Conservation (phyloP, 1,140 invertebrate genomes). For the Pseudomyrmex gracilis region DNA sequence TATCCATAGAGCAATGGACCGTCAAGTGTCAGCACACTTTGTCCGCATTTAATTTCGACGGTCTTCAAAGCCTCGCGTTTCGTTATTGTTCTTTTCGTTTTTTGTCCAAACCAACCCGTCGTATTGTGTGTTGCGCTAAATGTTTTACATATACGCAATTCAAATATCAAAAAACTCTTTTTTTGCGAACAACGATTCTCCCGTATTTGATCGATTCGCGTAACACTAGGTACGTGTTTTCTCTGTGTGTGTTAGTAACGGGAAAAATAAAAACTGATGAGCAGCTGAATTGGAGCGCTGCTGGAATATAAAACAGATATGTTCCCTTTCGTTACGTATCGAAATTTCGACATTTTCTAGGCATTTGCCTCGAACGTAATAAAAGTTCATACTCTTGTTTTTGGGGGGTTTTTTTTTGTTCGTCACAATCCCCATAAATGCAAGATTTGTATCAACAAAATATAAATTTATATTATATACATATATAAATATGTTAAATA, state of each 20-base stretch:
- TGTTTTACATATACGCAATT: slow-evolving; percentile 1
- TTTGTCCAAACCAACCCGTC: slow-evolving; percentile 19
- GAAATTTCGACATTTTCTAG: background rate
- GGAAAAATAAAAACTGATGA: background rate
- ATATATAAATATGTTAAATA: no score
- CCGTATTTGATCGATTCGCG: background rate
- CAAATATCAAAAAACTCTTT: background rate
- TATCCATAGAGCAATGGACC: slow-evolving; percentile 42
- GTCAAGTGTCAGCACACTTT: slow-evolving; percentile 36
- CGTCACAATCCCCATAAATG: background rate
- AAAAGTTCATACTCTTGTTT: background rate
- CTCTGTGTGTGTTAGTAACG: slow-evolving; percentile 3
- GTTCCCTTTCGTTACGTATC: background rate
- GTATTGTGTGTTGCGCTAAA: background rate
- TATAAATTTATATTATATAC: no score
- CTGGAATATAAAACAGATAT: background rate
- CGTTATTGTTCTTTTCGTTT: slow-evolving; percentile 32
- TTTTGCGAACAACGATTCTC: background rate
- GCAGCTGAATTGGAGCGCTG: background rate
- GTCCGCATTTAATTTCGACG: slow-evolving; percentile 48
- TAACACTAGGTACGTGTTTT: slow-evolving; percentile 7
- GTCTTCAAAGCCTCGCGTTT: slow-evolving; percentile 45
- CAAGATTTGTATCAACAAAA: no score
- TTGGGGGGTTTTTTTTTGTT: no score
- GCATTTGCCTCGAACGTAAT: no score